Evolutionary conservation across 1,140 invertebrate species (phyloP).

Genomic region (Nasonia giraulti): DNA sequence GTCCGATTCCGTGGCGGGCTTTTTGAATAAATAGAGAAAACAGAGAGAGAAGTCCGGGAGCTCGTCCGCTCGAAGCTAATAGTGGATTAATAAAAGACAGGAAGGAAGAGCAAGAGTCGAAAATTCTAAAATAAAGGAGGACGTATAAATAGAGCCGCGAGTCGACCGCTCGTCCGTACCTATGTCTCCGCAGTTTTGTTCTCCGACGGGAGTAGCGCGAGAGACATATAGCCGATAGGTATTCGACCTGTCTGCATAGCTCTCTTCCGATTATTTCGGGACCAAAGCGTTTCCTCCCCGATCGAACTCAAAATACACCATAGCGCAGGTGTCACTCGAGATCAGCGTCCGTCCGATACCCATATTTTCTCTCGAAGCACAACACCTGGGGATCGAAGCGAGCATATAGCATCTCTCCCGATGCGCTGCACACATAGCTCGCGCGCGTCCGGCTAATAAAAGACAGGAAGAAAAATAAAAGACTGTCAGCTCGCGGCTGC

Average conservation of each 20-base stretch:
- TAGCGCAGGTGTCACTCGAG: background rate
- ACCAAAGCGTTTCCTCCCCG: background rate
- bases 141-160: background rate
- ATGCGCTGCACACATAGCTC: too few relatives aligned
- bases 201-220: background rate
- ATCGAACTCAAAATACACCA: too few relatives aligned
- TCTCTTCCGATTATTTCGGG: background rate
- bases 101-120: background rate
- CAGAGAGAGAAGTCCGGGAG: background rate
- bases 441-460: slow-evolving; percentile 40
- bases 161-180: too few relatives aligned
- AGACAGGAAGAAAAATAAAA: slow-evolving; percentile 35
- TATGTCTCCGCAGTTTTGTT: background rate
- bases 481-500: background rate
- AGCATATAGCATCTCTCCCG: background rate
- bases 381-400: slow-evolving; percentile 8
- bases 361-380: slow-evolving; percentile 12
- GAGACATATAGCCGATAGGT: background rate
- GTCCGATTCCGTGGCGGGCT: background rate
- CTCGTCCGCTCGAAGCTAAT: background rate
- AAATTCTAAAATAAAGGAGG: background rate
- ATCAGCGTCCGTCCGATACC: background rate
- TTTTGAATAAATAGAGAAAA: background rate
- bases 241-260: background rate
- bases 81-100: background rate